phyloP scores from a whole-genome alignment of 1,140 invertebrate genomes.

The Dufourea novaeangliae region DNA sequence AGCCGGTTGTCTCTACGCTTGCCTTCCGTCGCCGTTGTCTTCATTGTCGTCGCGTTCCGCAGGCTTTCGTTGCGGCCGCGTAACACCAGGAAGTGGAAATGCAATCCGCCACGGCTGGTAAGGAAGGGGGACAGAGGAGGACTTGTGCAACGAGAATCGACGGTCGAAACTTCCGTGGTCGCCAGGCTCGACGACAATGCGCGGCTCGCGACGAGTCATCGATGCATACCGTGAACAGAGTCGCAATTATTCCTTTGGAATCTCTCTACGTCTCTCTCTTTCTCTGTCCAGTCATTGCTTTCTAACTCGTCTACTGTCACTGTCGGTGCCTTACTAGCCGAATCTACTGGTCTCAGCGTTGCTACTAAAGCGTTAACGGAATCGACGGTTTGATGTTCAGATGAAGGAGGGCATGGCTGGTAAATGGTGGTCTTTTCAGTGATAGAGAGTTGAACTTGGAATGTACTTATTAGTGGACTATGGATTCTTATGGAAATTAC shows the following conservation, averaged over 20 bases:
- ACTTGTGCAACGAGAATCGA: constrained; percentile 37
- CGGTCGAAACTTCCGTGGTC: constrained; percentile 25
- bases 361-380: not conserved
- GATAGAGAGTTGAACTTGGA: too few relatives aligned
- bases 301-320: not conserved
- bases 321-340: not conserved
- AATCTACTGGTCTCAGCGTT: not conserved
- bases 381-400: too few relatives aligned
- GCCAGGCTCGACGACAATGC: constrained; percentile 17
- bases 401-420: too few relatives aligned
- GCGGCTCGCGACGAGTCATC: constrained; percentile 13
- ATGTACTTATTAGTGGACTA: too few relatives aligned
- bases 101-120: constrained; percentile 18
- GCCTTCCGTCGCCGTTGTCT: constrained; percentile 14
- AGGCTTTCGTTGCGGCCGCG: constrained; percentile 34
- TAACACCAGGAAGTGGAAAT: constrained; percentile 63
- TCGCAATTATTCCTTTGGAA: constrained; percentile 25
- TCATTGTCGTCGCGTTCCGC: constrained; percentile 26
- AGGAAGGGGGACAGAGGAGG: not conserved
- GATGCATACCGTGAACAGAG: constrained; percentile 21
- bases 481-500: too few relatives aligned
- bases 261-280: not conserved
- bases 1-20: constrained; percentile 19
- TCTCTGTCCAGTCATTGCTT: too few relatives aligned
- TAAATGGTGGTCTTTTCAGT: too few relatives aligned